A percentile compares a stretch with the other conserved stretches of the same genome.
phyloP scores from a whole-genome alignment of 2,888 invertebrate species.

The Drosophila tripunctata region DNA sequence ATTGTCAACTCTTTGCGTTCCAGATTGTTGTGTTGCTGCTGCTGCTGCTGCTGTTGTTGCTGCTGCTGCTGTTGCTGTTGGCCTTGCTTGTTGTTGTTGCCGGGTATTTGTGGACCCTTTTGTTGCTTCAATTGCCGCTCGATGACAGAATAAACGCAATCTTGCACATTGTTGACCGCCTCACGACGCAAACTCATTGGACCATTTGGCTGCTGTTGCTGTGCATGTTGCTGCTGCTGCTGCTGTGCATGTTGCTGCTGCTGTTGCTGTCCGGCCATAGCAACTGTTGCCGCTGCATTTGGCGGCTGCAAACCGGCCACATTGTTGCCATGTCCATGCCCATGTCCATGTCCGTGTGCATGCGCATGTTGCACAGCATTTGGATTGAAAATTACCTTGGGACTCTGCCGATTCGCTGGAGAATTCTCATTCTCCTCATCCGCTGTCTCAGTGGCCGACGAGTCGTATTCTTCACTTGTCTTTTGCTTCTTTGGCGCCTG shows the following conservation, averaged over 20 bases:
- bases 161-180: slow-evolving; percentile 88
- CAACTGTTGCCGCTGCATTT: slow-evolving; percentile 15
- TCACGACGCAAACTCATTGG: slow-evolving; percentile 74
- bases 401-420: slow-evolving; percentile 86
- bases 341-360: slow-evolving; percentile 25
- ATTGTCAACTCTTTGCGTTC: slow-evolving; percentile 82
- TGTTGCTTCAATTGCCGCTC: slow-evolving; percentile 91
- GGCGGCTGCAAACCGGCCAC: slow-evolving; percentile 67
- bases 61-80: slow-evolving; percentile 38
- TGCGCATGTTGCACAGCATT: slow-evolving; percentile 63
- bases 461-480: slow-evolving; percentile 88
- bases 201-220: slow-evolving; percentile 44
- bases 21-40: slow-evolving; percentile 59
- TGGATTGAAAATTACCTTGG: slow-evolving; percentile 82
- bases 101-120: slow-evolving; percentile 83
- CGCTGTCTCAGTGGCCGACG: slow-evolving; percentile 93
- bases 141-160: slow-evolving; percentile 92
- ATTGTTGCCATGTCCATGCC: slow-evolving; percentile 42
- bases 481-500: slow-evolving; percentile 84
- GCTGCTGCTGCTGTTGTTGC: slow-evolving; percentile 50
- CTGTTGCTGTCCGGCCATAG: slow-evolving; percentile 7
- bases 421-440: slow-evolving; percentile 91
- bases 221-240: slow-evolving; percentile 20
- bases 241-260: slow-evolving; percentile 18
- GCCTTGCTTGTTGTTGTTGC: slow-evolving; percentile 38